Base-by-base conservation (phyloP, 2,888 invertebrate species). In the Apotomis capreana region DNA sequence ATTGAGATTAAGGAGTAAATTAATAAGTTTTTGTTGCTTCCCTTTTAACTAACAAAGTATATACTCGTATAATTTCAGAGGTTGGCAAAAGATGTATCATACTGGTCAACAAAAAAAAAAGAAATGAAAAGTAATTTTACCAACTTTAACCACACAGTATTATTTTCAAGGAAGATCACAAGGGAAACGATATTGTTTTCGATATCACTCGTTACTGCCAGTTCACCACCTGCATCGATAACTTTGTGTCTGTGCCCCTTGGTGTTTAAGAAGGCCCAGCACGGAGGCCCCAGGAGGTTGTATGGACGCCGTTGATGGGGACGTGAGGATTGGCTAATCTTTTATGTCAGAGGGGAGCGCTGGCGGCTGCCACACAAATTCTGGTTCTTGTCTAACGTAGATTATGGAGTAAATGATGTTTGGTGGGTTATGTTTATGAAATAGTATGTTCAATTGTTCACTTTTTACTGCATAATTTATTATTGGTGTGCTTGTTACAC, bases 291-390 rank as follows among this genome's bases (percentile, higher is more conserved):
- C 71, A 12, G 44, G 71, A 67, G 71, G 57, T 51, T 62, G 67
- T 71, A 51, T 62, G 71, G 71, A 71, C 67, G 71, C 71, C 67
- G 49, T 49, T 51, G 61, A 61, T 62, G 57, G 67, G 44, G 65
- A 71, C 71, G 71, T 71, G 71, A 61, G 71, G 57, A 71, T 71
- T 62, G 71, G 51, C 67, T 71, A 71, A 71, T 71, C 71, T 71
- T 71, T 67, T 71, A 68, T 68, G 67, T 57, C 44, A 40, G 55
- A 67, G 61, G 71, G 61, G 57, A 37, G 9, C 13, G 49, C 3
- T 6, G 46, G 58, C 44, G 54, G 60, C 61, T 44, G 67, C 71
- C 61, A 6, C 51, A 71, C 61, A 68, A 62, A 68, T 57, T 69
- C 46, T 51, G 57, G 15, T 26, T 63, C 57, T 9, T 58, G 26